Evolutionary conservation across 2,888 invertebrate genomes (phyloP), one percentile per base, ranked within the genome.

Genomic region (Smittia aterrima): DNA sequence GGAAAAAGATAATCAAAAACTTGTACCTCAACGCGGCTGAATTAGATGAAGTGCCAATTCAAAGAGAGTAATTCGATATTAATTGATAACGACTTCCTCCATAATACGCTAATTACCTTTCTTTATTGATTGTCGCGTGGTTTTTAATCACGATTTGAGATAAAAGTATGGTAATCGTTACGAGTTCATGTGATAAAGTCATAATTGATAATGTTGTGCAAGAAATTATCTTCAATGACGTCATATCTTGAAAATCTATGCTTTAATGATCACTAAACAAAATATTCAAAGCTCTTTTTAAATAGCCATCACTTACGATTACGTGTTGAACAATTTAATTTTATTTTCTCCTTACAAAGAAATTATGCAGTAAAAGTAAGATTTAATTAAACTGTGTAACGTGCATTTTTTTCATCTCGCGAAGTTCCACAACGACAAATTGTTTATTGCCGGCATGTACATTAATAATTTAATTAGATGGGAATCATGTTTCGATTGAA

Each of bases 11-110:
- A 58, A 22, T 47, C 47, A 47, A 6, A 47, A 47, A 47, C 47
- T 47, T n/a, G 47, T 47, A 47, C 2, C 16, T 47, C n/a, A n/a
- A n/a, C 3, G 47, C 47, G n/a, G 11, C n/a, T 11, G 47, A 47
- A 47, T 11, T 18, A 58, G 58, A 58, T 58, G 58, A 16, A 58
- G 16, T 24, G 24, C 16, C 9, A 24, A 22, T 13, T 58, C 4
- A 16, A 24, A 9, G 24, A 38, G 13, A 58, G 58, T 58, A n/a
- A 58, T 58, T 58, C 24, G 58, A 58, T 58, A 58, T 22, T 58
- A 58, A 58, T 58, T 58, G 58, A 58, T 58, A 58, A 58, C 24
- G 58, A 58, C 58, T 58, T 58, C 58, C 58, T 58, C 16, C 6
- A 47, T 47, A 3, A 2, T 47, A 3, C 32, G 47, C 16, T 47